Percentiles rank a stretch among this genome's conserved stretches.
Evolutionary conservation across 2,797 vertebrate genomes (phyloP).

Genomic region (Australoheros facetus): DNA sequence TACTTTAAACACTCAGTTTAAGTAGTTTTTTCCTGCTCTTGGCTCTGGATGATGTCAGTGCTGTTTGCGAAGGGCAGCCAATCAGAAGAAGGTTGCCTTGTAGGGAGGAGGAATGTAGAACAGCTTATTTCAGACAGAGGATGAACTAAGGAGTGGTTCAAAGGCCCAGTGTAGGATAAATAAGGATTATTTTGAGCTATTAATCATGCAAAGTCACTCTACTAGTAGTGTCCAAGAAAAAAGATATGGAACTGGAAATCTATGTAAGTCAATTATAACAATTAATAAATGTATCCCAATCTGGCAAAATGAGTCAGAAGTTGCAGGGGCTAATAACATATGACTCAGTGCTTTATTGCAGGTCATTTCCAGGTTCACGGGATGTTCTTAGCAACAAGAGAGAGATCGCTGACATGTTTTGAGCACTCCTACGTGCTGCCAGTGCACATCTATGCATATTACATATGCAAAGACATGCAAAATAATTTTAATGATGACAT

Average conservation of each 20-base stretch:
- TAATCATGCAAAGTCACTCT: not conserved
- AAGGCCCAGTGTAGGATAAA: accelerated
- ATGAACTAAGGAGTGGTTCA: not conserved
- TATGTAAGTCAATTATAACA: not conserved
- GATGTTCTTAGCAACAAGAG: too few species aligned
- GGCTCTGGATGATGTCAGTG: not conserved
- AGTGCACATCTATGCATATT: too few species aligned
- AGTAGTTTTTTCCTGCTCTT: not conserved
- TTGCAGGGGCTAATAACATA: too few species aligned
- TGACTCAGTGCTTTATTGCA: too few species aligned
- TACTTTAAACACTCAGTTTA: not conserved
- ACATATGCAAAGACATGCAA: too few species aligned
- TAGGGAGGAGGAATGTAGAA: not conserved
- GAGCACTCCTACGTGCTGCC: too few species aligned
- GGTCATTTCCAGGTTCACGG: too few species aligned
- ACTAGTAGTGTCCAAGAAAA: not conserved
- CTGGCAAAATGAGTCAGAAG: too few species aligned
- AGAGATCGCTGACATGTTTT: too few species aligned
- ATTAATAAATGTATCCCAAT: too few species aligned
- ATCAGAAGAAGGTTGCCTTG: not conserved
- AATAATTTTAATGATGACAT: too few species aligned
- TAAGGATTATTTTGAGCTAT: not conserved
- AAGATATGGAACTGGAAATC: not conserved
- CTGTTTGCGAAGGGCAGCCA: not conserved
- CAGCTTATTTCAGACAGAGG: not conserved